Percentiles rank a stretch among this genome's conserved stretches.
These are phyloP conservation scores for Melopsittacus undulatus DNA, from an alignment of 2,797 vertebrate genomes.

Conservation along the genomic window DNA sequence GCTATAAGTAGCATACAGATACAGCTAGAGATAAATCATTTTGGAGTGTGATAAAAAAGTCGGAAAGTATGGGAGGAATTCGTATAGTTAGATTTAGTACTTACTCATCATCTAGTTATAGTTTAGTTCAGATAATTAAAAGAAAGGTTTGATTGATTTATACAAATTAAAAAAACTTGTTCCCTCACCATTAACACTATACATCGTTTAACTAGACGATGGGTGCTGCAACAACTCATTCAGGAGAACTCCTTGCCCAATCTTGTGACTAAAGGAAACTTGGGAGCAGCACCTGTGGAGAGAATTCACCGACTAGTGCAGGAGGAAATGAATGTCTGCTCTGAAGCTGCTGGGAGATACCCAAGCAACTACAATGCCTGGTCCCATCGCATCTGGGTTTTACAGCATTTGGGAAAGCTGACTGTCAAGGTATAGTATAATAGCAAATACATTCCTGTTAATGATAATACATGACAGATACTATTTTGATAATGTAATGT, in stretches of 20 bases:
- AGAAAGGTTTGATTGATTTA: neutral
- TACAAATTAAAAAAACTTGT: neutral
- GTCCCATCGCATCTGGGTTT: constrained; percentile 98
- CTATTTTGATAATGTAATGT: neutral
- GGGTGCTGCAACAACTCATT: constrained; percentile 91
- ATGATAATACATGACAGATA: neutral
- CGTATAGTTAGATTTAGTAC: neutral
- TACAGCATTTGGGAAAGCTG: constrained; percentile 90
- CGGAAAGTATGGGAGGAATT: neutral
- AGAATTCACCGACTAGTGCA: constrained; percentile 81
- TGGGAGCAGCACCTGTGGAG: constrained; percentile 76
- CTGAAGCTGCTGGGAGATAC: constrained; percentile 92
- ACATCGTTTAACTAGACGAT: constrained; percentile 79
- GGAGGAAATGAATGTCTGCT: constrained; percentile 93
- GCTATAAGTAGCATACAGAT: neutral
- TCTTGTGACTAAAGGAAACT: constrained; percentile 77
- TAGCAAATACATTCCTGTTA: neutral
- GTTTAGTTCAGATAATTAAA: neutral
- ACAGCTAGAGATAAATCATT: neutral
- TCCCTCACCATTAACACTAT: constrained; percentile 13
- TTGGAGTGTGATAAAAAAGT: neutral
- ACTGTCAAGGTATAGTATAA: constrained; percentile 84
- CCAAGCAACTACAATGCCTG: constrained; percentile 99
- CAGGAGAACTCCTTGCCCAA: constrained; percentile 77
- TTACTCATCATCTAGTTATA: neutral